Conservation (phyloP, 1,140 invertebrate genomes). For the Macrobrachium nipponense region DNA sequence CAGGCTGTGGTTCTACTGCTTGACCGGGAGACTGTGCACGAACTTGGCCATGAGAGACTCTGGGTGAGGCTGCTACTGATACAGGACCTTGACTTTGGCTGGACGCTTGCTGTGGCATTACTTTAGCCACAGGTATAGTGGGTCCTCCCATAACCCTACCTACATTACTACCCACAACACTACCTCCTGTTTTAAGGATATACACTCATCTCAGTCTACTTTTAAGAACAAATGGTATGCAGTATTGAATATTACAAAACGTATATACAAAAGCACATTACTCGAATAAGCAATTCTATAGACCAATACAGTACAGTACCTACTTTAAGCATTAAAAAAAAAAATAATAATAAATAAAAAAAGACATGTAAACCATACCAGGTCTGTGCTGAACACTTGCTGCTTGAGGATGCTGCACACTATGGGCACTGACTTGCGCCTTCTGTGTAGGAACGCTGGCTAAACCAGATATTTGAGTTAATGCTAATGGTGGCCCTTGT, state of each 20-base stretch:
- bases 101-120: constrained; percentile 50
- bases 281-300: no score
- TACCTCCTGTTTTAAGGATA: constrained; percentile 19
- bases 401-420: constrained; percentile 25
- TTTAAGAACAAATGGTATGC: no score
- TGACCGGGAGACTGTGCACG: constrained; percentile 41
- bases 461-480: constrained; percentile 58
- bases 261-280: no score
- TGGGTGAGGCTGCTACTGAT: constrained; percentile 17
- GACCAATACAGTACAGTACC: no score
- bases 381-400: constrained; percentile 17
- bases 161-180: constrained; percentile 32
- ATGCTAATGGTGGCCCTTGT: constrained; percentile 64
- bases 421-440: constrained; percentile 23
- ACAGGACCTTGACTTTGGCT: constrained; percentile 35
- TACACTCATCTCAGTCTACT: background rate
- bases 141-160: constrained; percentile 52
- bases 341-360: background rate
- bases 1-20: constrained; percentile 29
- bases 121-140: constrained; percentile 49
- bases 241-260: no score
- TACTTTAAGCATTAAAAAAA: background rate
- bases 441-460: constrained; percentile 46
- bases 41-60: constrained; percentile 39
- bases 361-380: background rate